Evolutionary conservation across 53 echinoderm and acorn worm species (phyloP).

Genomic region (Actinopyga echinites): DNA sequence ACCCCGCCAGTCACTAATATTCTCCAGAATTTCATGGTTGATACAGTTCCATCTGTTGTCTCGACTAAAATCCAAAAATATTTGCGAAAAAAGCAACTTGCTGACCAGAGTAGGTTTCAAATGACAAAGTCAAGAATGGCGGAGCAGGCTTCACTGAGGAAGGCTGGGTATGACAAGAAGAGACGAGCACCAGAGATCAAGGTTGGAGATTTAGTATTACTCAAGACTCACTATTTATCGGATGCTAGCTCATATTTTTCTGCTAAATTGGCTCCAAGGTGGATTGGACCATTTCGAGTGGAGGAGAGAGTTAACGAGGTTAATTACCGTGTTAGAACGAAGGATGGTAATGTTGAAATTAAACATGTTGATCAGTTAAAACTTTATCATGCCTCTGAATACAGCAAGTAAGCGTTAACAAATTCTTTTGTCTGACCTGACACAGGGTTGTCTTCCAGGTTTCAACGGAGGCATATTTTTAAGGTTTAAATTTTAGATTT

Average conservation of each 20-base stretch:
- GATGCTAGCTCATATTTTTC: slow-evolving; percentile 50
- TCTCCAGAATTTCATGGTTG: neutral
- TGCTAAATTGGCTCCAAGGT: slow-evolving; percentile 56
- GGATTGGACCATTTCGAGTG: slow-evolving; percentile 11
- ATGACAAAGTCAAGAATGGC: slow-evolving; percentile 3
- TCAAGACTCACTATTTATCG: slow-evolving; percentile 45
- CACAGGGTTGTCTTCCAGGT: no score
- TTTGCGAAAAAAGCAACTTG: slow-evolving; percentile 8
- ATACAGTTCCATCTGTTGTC: neutral
- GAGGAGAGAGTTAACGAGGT: neutral
- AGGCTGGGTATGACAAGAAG: slow-evolving; percentile 37
- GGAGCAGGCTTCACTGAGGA: slow-evolving; percentile 11
- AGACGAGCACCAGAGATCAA: slow-evolving; percentile 12
- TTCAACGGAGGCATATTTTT: no score
- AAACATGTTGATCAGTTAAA: slow-evolving; percentile 5
- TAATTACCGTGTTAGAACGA: neutral
- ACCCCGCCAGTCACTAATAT: slow-evolving; percentile 39
- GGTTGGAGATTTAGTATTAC: slow-evolving; percentile 38
- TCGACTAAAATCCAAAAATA: neutral
- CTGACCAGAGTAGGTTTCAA: neutral
- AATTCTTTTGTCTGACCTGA: no score
- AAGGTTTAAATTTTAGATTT: no score
- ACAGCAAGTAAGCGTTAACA: neutral
- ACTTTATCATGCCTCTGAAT: neutral
- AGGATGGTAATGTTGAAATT: neutral